Percentiles rank a stretch among this genome's conserved stretches.
phyloP scores from a whole-genome alignment of 2,888 invertebrate species.

The Nomada ferruginata region DNA sequence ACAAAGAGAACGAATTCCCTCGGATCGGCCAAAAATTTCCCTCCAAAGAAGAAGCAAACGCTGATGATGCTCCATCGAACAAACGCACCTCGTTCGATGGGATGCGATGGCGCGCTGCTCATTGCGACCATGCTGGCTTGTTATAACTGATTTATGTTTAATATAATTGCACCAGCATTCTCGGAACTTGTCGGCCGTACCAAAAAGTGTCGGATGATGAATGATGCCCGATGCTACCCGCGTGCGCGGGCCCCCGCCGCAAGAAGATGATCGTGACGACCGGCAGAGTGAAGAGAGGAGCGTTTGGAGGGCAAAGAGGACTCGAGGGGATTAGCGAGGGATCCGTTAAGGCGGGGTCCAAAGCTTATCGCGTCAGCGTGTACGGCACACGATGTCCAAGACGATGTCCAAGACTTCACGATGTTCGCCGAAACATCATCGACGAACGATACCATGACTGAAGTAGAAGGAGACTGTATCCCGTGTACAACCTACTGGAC shows the following conservation, averaged over 20 bases:
- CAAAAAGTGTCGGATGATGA: constrained; percentile 73
- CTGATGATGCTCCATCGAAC: constrained; percentile 36
- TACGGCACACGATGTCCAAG: constrained; percentile 17
- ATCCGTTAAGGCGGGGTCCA: constrained; percentile 51
- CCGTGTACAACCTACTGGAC: not conserved
- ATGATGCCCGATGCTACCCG: constrained; percentile 68
- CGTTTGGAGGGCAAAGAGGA: constrained; percentile 1
- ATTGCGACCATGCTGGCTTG: constrained; percentile 66
- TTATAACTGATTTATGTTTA: constrained; percentile 79
- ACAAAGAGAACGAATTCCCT: not conserved
- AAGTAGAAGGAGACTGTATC: not conserved
- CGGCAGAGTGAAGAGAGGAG: not conserved
- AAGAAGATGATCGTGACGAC: constrained; percentile 52
- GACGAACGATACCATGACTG: not conserved
- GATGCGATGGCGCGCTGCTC: constrained; percentile 48
- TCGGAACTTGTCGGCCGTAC: constrained; percentile 70
- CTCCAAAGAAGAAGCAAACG: not conserved
- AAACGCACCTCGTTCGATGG: constrained; percentile 9
- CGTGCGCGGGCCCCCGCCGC: constrained; percentile 37
- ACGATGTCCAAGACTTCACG: constrained; percentile 4
- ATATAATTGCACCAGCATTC: constrained; percentile 76
- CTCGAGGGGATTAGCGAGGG: constrained; percentile 32
- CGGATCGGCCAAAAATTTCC: not conserved
- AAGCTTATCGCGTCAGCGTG: constrained; percentile 49
- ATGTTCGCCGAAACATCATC: constrained; percentile 20